Conservation (phyloP, 2,113 vertebrate genomes). For the Hoplias malabaricus region DNA sequence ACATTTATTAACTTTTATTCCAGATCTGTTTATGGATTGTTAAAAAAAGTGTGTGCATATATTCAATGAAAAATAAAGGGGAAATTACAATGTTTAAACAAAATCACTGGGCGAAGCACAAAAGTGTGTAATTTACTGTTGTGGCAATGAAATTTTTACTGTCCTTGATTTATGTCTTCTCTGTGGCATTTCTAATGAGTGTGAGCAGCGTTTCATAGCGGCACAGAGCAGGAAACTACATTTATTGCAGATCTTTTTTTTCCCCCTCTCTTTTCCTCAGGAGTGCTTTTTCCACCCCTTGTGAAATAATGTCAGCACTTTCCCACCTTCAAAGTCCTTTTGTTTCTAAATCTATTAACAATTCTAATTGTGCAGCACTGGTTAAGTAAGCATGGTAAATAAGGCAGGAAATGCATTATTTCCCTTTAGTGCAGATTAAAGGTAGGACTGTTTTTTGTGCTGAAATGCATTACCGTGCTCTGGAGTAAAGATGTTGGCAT, state of each 20-base stretch:
- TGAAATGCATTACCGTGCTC: conserved; percentile 75
- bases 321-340: conserved; percentile 98
- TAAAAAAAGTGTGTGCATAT: conserved; percentile 95
- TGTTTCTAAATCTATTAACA: conserved; percentile 99
- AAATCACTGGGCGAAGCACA: conserved; percentile 94
- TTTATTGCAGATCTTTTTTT: conserved; percentile 85
- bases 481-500: conserved; percentile 76
- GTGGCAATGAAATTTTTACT: conserved; percentile 98
- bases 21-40: conserved; percentile 99
- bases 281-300: conserved; percentile 89
- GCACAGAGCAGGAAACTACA: conserved; percentile 96
- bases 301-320: conserved; percentile 99
- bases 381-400: conserved; percentile 96
- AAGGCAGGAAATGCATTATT: conserved; percentile 96
- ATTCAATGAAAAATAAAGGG: conserved; percentile 98
- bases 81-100: conserved; percentile 99
- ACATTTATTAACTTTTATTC: conserved; percentile 99
- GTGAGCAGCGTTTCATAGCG: conserved; percentile 91
- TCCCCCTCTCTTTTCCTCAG: conserved; percentile 62
- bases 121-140: conserved; percentile 98
- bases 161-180: conserved; percentile 98
- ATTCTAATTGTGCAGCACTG: conserved; percentile 99
- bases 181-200: conserved; percentile 96
- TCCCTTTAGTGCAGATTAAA: conserved; percentile 94
- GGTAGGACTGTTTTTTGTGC: conserved; percentile 69